phyloP scores from a whole-genome alignment of 2,113 vertebrate genomes.

The Istiophorus platypterus region DNA sequence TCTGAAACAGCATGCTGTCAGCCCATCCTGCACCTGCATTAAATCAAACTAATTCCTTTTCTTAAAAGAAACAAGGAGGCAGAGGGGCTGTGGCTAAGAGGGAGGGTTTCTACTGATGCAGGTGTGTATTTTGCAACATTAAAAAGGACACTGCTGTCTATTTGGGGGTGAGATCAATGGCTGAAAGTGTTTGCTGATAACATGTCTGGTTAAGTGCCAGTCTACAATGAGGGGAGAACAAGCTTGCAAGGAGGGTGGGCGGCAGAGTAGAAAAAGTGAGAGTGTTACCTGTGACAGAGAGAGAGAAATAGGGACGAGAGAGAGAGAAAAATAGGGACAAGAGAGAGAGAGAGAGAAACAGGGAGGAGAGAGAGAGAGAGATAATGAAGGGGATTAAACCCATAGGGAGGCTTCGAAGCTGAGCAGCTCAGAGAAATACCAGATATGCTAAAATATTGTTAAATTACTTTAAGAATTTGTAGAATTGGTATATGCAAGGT shows the following conservation, averaged over 20 bases:
- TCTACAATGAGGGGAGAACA: constrained; percentile 37
- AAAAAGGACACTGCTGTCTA: constrained; percentile 49
- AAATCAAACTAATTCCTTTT: constrained; percentile 55
- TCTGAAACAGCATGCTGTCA: constrained; percentile 50
- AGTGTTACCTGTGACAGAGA: constrained; percentile 38
- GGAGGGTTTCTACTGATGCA: constrained; percentile 32
- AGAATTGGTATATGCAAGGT: constrained; percentile 4
- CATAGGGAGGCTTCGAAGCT: constrained; percentile 16
- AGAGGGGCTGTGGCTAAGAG: constrained; percentile 12
- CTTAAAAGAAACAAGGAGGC: constrained; percentile 51
- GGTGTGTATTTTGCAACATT: constrained; percentile 48
- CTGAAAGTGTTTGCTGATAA: constrained; percentile 55
- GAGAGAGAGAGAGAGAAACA: too few relatives aligned
- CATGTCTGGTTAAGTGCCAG: constrained; percentile 51
- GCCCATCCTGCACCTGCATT: constrained; percentile 31
- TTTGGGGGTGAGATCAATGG: constrained; percentile 56
- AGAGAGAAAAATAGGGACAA: too few relatives aligned
- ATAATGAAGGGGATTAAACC: constrained; percentile 41
- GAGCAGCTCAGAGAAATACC: constrained; percentile 1
- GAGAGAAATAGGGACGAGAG: not conserved
- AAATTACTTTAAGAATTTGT: constrained; percentile 24
- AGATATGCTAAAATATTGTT: constrained; percentile 16
- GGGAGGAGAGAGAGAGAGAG: too few relatives aligned
- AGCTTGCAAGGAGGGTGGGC: constrained; percentile 18
- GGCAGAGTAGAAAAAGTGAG: constrained; percentile 29